Evolutionary conservation across 2,113 vertebrate species (phyloP).

Genomic region (Pseudolaguvia tuberculata): DNA sequence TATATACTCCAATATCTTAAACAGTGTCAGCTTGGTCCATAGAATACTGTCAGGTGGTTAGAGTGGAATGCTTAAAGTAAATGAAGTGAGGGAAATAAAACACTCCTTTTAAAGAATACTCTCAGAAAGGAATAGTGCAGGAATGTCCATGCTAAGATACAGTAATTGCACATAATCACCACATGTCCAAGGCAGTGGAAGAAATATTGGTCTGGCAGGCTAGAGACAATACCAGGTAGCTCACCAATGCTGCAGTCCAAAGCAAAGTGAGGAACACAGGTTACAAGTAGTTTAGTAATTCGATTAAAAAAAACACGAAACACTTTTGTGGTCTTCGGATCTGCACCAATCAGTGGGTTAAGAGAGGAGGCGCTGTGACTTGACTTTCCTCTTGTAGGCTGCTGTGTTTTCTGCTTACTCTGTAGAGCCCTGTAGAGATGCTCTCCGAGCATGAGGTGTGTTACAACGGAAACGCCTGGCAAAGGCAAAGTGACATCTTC

Average conservation of each 20-base stretch:
- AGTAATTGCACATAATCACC: conserved; percentile 73
- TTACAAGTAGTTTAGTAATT: conserved; percentile 65
- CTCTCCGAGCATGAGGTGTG: conserved; percentile 2
- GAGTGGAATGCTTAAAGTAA: conserved; percentile 70
- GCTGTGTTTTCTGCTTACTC: background rate
- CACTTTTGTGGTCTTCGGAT: background rate
- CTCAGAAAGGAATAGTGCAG: conserved; percentile 59
- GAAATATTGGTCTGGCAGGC: conserved; percentile 18
- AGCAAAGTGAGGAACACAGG: conserved; percentile 52
- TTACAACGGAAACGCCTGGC: conserved; percentile 20
- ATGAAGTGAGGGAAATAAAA: conserved; percentile 61
- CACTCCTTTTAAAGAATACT: conserved; percentile 29
- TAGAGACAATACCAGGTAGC: conserved; percentile 25
- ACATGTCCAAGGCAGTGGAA: conserved; percentile 53
- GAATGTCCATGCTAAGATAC: conserved; percentile 69
- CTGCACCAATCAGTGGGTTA: conserved; percentile 16
- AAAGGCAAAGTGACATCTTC: conserved; percentile 15
- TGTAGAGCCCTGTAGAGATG: conserved; percentile 14
- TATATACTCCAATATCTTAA: conserved; percentile 36
- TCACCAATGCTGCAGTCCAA: conserved; percentile 60
- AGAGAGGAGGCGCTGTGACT: conserved; percentile 7
- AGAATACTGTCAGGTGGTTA: conserved; percentile 53
- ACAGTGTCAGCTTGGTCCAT: conserved; percentile 39
- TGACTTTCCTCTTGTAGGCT: background rate
- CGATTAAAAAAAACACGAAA: conserved; percentile 56